Evolutionary conservation across 2,113 vertebrate genomes (phyloP).

Genomic region (Oriolus oriolus): DNA sequence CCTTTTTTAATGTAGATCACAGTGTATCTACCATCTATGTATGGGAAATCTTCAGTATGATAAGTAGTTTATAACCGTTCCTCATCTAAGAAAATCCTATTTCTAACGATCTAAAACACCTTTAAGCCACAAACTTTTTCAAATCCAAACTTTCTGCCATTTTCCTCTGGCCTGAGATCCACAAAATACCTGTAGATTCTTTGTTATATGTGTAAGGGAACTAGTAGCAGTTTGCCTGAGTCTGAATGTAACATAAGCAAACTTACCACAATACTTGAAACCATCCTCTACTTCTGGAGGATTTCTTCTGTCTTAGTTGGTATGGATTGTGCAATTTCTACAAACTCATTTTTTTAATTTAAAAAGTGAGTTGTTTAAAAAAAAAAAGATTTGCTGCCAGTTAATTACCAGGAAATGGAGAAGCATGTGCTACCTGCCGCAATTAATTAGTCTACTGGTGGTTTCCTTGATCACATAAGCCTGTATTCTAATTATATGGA

Average conservation of each 20-base stretch:
- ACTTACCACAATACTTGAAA: background rate
- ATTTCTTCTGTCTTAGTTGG: background rate
- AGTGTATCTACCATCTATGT: background rate
- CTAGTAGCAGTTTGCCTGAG: background rate
- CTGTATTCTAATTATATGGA: conserved; percentile 19
- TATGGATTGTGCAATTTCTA: background rate
- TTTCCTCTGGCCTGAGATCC: background rate
- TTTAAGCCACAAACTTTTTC: background rate
- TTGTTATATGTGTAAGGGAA: background rate
- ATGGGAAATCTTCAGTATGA: background rate
- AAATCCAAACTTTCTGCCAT: background rate
- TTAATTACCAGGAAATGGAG: conserved; percentile 34
- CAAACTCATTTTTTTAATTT: background rate
- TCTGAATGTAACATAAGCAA: background rate
- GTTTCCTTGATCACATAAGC: background rate
- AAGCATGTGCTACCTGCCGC: conserved; percentile 47
- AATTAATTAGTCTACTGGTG: conserved; percentile 24
- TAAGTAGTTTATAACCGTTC: background rate
- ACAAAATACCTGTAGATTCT: background rate
- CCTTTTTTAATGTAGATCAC: background rate
- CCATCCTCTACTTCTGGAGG: background rate
- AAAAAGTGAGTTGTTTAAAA: background rate
- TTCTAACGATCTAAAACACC: background rate
- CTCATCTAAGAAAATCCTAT: background rate
- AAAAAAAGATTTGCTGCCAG: background rate